phyloP scores from a whole-genome alignment of 2,797 vertebrate species.

The Natrix natrix region DNA sequence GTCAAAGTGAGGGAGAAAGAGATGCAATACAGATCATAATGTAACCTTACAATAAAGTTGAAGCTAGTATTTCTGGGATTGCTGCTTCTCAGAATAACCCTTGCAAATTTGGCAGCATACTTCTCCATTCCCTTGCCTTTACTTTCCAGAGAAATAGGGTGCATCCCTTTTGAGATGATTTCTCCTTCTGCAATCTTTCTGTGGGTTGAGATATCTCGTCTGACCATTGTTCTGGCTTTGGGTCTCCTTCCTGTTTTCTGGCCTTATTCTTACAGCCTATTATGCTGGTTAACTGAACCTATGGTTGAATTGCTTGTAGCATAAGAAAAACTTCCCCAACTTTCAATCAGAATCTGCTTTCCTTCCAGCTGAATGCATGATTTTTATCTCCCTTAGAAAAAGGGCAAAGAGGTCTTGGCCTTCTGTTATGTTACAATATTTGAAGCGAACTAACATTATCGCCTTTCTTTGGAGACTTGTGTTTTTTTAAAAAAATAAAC shows the following conservation, averaged over 20 bases:
- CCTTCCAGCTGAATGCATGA: not conserved
- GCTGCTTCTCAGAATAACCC: not conserved
- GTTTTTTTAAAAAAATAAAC: not conserved
- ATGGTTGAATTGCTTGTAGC: not conserved
- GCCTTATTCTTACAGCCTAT: not conserved
- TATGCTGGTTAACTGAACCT: not conserved
- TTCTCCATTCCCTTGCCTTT: not conserved
- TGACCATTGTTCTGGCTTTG: not conserved
- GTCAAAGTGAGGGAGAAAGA: not conserved
- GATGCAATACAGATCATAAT: not conserved
- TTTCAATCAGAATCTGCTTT: not conserved
- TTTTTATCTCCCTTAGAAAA: not conserved
- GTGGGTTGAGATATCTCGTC: not conserved
- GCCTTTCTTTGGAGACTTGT: not conserved
- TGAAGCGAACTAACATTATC: not conserved
- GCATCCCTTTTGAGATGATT: not conserved
- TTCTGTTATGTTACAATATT: not conserved
- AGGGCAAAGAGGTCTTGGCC: not conserved
- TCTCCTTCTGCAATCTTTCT: not conserved
- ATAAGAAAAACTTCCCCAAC: not conserved
- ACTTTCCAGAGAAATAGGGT: not conserved
- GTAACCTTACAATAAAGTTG: not conserved
- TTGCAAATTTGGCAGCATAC: not conserved
- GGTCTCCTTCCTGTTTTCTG: not conserved
- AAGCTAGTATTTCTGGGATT: not conserved